A percentile compares a stretch with the other conserved stretches of the same genome.
These are phyloP conservation scores for Rhea americana DNA, from an alignment of 2,113 vertebrate genomes.

Conservation along the genomic window DNA sequence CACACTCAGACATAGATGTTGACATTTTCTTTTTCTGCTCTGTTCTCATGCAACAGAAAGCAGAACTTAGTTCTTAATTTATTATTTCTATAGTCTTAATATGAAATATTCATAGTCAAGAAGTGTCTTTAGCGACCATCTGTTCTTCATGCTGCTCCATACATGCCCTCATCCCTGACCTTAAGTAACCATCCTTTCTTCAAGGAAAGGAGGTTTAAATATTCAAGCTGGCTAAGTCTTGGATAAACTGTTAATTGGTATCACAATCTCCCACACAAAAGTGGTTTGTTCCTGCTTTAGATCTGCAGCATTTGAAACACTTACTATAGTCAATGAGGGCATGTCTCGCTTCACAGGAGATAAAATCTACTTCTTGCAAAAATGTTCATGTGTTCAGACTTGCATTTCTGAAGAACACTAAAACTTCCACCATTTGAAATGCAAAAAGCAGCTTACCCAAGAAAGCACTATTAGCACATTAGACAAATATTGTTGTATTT, in stretches of 20 bases:
- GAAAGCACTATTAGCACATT: background rate
- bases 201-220: conserved; percentile 60
- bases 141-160: conserved; percentile 45
- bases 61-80: background rate
- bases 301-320: conserved; percentile 29
- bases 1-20: background rate
- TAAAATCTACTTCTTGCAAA: conserved; percentile 9
- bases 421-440: background rate
- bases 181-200: conserved; percentile 45
- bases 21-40: background rate
- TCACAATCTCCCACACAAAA: conserved; percentile 2
- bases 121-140: conserved; percentile 49
- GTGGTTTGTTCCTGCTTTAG: conserved; percentile 4
- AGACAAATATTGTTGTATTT: background rate
- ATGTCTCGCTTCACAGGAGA: background rate
- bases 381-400: background rate
- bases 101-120: conserved; percentile 10
- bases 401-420: conserved; percentile 6
- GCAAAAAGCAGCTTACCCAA: background rate
- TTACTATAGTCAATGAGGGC: conserved; percentile 8
- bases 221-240: conserved; percentile 45
- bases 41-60: background rate
- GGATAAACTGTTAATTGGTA: conserved; percentile 54
- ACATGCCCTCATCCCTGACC: conserved; percentile 39
- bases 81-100: conserved; percentile 45